A percentile compares a stretch with the other conserved stretches of the same genome.
These are phyloP conservation scores for Trachelus stipa DNA, from an alignment of 2,888 invertebrate species.

Conservation along the genomic window DNA sequence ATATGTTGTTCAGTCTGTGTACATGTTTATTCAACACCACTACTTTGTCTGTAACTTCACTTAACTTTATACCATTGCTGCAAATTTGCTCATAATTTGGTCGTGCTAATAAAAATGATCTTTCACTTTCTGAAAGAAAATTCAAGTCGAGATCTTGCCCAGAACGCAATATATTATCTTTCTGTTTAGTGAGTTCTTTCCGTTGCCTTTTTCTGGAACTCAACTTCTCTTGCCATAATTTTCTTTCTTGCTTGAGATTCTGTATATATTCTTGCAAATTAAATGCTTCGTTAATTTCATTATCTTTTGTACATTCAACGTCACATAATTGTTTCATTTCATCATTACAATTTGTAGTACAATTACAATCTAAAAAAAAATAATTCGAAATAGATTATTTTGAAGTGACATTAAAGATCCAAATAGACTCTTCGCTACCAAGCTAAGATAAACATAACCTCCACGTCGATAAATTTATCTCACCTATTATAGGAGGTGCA, in stretches of 20 bases:
- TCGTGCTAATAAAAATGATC: conserved; percentile 36
- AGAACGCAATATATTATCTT: conserved; percentile 9
- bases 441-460: background rate
- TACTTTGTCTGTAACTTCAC: conserved; percentile 28
- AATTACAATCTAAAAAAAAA: background rate
- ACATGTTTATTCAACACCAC: conserved; percentile 27
- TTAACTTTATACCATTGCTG: conserved; percentile 36
- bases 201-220: conserved; percentile 36
- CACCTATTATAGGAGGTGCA: conserved; percentile 5
- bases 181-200: conserved; percentile 26
- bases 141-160: conserved; percentile 39
- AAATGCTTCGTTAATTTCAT: conserved; percentile 29
- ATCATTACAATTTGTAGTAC: background rate
- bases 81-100: conserved; percentile 45
- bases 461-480: background rate
- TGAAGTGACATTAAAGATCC: background rate
- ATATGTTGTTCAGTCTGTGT: conserved; percentile 30
- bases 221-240: conserved; percentile 43
- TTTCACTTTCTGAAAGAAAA: conserved; percentile 40
- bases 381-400: background rate
- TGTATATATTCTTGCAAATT: conserved; percentile 45
- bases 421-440: background rate
- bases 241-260: conserved; percentile 43
- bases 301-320: background rate
- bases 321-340: background rate